Base-by-base conservation (phyloP, 2,888 invertebrate species). In the Ctenicera cuprea region DNA sequence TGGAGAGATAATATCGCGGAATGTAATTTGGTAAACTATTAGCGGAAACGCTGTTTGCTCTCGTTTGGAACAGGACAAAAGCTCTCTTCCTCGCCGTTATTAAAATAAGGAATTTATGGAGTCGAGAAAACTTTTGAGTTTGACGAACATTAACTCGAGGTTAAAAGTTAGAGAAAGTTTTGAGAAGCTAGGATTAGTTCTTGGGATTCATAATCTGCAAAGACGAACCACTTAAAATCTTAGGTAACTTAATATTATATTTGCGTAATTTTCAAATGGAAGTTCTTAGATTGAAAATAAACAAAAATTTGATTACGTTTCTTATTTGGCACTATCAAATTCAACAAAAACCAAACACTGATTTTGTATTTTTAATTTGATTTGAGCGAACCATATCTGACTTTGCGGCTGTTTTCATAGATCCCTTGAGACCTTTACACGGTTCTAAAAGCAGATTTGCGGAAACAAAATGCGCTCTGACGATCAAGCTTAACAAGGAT, bases 21-120 rank as follows among this genome's bases (percentile, higher is more conserved):
- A 73, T 73, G 73, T 73, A 73, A 73, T 73, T 73, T 73, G 57
- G 73, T 72, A 69, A 73, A 73, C 73, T 73, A 73, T 73, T 64
- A 65, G 69, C 54, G 57, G 50, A 64, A 52, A 64, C 73, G 48
- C 45, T 59, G 63, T 50, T 57, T 68, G 67, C 62, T 63, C 61
- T 50, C 64, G 45, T 59, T 26, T 57, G 45, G 20, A 64, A 63
- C 52, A 38, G 64, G 50, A 68, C 62, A 67, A 72, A 72, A 52
- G 71, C 65, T 50, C 22, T 50, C 22, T 9, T 22, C 20, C 22
- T 16, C 33, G 30, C 54, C 30, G 54, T 54, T 54, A 54, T 54
- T 54, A 54, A 54, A 54, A 54, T 54, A 54, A 4, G 54, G 54
- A 54, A 54, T 54, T 54, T 54, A 54, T 54, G 33, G 30, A 54